phyloP scores from a whole-genome alignment of 2,797 vertebrate genomes.

The Micropoecilia bifurca region DNA sequence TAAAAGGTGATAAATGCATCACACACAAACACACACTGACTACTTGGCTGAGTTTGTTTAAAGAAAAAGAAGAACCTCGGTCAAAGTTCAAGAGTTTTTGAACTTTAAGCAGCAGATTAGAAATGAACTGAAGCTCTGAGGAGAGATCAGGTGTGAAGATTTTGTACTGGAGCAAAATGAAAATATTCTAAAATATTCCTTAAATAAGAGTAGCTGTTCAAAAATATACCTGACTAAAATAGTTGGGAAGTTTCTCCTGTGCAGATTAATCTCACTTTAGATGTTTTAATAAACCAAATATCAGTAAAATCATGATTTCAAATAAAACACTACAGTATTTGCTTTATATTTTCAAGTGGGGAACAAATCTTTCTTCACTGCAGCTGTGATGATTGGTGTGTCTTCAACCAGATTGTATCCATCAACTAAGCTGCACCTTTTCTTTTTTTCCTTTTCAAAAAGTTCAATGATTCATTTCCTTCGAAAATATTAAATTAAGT shows the following conservation, averaged over 20 bases:
- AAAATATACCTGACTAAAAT: not conserved
- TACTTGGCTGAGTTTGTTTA: not conserved
- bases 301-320: not conserved
- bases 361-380: not conserved
- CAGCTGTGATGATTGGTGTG: too few relatives aligned
- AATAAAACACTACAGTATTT: not conserved
- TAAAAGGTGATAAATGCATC: constrained; percentile 37
- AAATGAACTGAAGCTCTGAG: not conserved
- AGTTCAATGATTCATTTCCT: not conserved
- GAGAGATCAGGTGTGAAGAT: not conserved
- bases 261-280: not conserved
- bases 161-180: not conserved
- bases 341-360: not conserved
- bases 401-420: too few relatives aligned
- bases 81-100: not conserved
- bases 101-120: not conserved
- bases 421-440: too few relatives aligned
- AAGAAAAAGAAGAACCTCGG: not conserved
- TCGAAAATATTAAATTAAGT: not conserved
- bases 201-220: not conserved
- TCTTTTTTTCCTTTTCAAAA: not conserved
- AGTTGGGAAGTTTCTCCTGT: not conserved
- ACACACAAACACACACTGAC: constrained; percentile 31
- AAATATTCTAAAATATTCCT: not conserved
- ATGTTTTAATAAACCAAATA: not conserved